phyloP scores from a whole-genome alignment of 2,113 vertebrate species.

The Synchiropus splendidus region DNA sequence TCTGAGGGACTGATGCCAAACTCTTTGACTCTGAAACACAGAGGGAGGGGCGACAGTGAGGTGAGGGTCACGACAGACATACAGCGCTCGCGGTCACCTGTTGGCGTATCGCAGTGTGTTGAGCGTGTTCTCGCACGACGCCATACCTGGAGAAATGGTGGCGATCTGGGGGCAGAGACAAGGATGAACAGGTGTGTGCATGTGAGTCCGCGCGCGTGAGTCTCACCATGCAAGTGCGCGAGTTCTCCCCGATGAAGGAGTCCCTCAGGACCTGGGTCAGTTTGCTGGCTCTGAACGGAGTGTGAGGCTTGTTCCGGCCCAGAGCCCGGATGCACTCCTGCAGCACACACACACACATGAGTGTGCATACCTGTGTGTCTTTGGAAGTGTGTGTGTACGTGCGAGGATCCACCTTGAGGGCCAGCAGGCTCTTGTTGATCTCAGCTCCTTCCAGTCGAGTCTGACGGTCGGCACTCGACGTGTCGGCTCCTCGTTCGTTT shows the following conservation, averaged over 20 bases:
- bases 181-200: too few species aligned
- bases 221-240: conserved; percentile 94
- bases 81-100: conserved; percentile 66
- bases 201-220: too few species aligned
- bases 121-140: conserved; percentile 96
- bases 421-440: conserved; percentile 98
- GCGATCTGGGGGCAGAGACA: conserved; percentile 79
- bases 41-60: conserved; percentile 10
- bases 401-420: conserved; percentile 81
- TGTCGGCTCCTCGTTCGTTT: conserved; percentile 95
- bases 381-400: too few species aligned
- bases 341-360: background rate
- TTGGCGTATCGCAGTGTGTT: conserved; percentile 97
- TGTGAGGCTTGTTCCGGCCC: conserved; percentile 93
- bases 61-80: too few species aligned
- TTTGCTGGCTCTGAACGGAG: conserved; percentile 96
- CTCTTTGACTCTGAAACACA: conserved; percentile 94
- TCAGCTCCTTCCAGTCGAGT: conserved; percentile 93
- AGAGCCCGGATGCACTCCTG: conserved; percentile 96
- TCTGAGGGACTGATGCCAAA: conserved; percentile 98
- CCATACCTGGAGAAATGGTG: conserved; percentile 96
- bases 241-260: conserved; percentile 97
- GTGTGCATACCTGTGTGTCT: too few species aligned
- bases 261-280: conserved; percentile 95
- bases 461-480: conserved; percentile 92